Base-by-base conservation (phyloP, 2,888 invertebrate species). In the Dexiosoma caninum region DNA sequence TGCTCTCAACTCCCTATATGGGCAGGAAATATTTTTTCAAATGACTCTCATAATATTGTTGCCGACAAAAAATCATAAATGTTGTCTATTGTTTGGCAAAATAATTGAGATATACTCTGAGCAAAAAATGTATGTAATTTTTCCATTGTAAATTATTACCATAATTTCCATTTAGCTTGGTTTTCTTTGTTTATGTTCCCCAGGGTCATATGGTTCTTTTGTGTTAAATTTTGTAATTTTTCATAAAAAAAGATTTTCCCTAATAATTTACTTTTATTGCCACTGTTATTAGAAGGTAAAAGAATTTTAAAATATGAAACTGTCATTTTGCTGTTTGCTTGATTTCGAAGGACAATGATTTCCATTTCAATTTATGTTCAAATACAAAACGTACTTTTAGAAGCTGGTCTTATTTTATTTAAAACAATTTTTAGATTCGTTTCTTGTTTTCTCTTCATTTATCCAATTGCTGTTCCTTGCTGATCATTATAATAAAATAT, bases 401-500 rank as follows among this genome's bases (percentile, higher is more conserved):
- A 14, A 46, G 12, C 19, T 19, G 2, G 10, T 16, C 9, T 42
- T 16, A 8, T 2, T 7, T 42, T 6, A 19, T 10, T 12, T n/a
- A 10, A 37, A 12, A 37, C 4, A 21, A 7, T 12, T 69, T 37
- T 69, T 10, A 14, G 19, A 46, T 23, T 46, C 16, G 10, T 16
- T 37, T 16, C 0, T 27, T 23, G 12, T 35, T 46, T 27, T 46
- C 12, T 2, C 1, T 30, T 19, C 19, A n/a, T 10, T 14, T 8
- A 21, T n/a, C 5, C 21, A 9, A 0, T 12, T 3, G 2, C 7
- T 12, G 2, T 35, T 23, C 9, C 44, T n/a, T 42, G 14, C 53
- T 59, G 69, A 77, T 74, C 77, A 74, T 77, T 74, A 77, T 74
- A 81, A 74, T 77, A 81, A 74, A 81, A 64, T 59, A 77, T 69